A percentile compares a stretch with the other conserved stretches of the same genome.
Conservation (phyloP, 2,113 vertebrate genomes). For the Hemiprocne comata region DNA sequence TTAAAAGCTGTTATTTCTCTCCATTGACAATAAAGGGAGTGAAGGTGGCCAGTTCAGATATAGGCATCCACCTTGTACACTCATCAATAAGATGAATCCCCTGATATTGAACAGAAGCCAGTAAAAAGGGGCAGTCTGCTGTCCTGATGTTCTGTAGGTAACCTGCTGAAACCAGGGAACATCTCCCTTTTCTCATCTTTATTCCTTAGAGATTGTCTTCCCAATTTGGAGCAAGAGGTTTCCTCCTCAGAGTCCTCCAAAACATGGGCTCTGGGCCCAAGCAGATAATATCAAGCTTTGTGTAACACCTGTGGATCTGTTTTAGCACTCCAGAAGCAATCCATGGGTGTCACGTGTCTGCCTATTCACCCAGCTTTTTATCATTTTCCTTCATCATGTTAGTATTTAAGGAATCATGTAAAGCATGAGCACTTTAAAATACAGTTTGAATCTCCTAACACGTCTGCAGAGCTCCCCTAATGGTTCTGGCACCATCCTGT, state of each 20-base stretch:
- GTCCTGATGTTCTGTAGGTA: background rate
- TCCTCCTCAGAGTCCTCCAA: background rate
- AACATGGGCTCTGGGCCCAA: background rate
- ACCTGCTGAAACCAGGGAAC: background rate
- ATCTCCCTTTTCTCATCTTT: background rate
- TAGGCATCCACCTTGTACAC: background rate
- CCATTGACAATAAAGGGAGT: background rate
- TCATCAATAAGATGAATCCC: background rate
- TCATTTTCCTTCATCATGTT: background rate
- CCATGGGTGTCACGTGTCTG: background rate
- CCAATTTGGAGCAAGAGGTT: background rate
- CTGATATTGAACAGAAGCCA: background rate
- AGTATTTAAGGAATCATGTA: background rate
- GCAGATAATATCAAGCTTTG: background rate
- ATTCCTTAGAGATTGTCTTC: background rate
- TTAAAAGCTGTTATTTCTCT: background rate
- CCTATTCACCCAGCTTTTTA: background rate
- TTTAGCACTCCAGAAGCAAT: background rate
- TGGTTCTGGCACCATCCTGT: background rate
- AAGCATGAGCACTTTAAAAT: background rate
- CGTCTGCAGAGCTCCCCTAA: background rate
- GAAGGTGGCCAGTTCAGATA: background rate
- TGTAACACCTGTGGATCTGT: background rate
- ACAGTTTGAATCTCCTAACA: background rate
- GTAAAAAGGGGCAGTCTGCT: background rate